Evolutionary conservation across 2,113 vertebrate species (phyloP).

Genomic region (Scolopax mira): DNA sequence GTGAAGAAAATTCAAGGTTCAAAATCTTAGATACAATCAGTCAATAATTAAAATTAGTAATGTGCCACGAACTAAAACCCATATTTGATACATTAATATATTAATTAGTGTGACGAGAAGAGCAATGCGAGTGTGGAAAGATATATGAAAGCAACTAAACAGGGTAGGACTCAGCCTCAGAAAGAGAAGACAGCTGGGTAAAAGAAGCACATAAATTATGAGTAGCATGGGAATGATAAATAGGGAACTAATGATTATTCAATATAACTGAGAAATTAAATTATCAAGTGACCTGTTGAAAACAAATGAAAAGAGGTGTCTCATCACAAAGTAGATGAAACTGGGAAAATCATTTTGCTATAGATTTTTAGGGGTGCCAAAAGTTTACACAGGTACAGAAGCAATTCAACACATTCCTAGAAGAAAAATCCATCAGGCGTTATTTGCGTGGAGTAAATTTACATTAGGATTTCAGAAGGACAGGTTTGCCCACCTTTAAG

Average conservation of each 20-base stretch:
- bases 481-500: not conserved
- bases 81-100: not conserved
- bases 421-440: not conserved
- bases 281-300: not conserved
- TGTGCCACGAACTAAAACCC: not conserved
- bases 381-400: not conserved
- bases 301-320: not conserved
- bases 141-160: not conserved
- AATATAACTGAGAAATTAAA: not conserved
- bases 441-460: not conserved
- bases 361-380: not conserved
- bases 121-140: not conserved
- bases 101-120: not conserved
- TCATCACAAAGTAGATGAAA: not conserved
- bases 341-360: not conserved
- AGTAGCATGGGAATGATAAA: not conserved
- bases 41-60: not conserved
- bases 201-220: not conserved
- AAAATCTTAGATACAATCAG: not conserved
- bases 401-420: not conserved
- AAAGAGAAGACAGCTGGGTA: not conserved
- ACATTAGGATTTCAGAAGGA: not conserved
- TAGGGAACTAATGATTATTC: not conserved
- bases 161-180: not conserved
- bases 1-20: not conserved